Evolutionary conservation across 2,888 invertebrate genomes (phyloP).

Genomic region (Leistus spinibarbis): DNA sequence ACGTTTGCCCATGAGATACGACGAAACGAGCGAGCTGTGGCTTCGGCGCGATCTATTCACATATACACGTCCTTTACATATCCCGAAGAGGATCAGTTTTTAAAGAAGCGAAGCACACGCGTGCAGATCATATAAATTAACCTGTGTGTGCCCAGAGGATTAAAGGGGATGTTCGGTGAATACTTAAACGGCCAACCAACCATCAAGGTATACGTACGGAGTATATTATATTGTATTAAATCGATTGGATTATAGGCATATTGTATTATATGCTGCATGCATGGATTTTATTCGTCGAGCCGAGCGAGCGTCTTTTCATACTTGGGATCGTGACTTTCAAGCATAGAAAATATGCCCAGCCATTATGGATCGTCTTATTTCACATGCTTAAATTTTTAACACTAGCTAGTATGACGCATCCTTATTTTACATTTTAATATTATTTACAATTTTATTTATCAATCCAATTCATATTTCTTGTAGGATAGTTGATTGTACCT

Average conservation of each 20-base stretch:
- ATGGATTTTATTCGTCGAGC: background rate
- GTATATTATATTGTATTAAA: constrained; percentile 14
- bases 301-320: background rate
- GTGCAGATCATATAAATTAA: constrained; percentile 29
- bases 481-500: no score
- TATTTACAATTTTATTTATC: no score
- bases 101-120: constrained; percentile 11
- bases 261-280: background rate
- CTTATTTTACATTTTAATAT: no score
- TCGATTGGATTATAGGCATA: constrained; percentile 11
- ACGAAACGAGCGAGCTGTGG: background rate
- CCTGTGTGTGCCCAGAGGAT: constrained; percentile 21
- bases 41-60: background rate
- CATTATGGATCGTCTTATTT: no score
- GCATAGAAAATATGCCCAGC: no score
- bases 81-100: constrained; percentile 15
- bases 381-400: no score
- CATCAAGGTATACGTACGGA: background rate
- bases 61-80: background rate
- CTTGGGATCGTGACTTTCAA: background rate
- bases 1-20: background rate
- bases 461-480: no score
- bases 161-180: constrained; percentile 14
- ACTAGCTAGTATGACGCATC: no score
- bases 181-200: constrained; percentile 7